phyloP scores from a whole-genome alignment of 2,888 invertebrate species.

The Taenaris catops region DNA sequence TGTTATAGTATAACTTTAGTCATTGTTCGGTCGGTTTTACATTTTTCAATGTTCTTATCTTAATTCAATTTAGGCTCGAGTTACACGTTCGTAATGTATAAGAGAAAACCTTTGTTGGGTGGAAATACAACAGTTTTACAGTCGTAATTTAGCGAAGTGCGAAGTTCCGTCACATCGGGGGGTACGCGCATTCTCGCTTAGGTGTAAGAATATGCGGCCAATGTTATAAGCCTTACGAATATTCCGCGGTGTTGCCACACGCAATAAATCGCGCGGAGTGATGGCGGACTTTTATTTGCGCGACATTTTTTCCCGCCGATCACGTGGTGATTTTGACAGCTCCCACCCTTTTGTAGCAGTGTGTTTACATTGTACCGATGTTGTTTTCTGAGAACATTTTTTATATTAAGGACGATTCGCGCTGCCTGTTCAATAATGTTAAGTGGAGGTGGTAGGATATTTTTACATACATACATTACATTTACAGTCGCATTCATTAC shows the following conservation, averaged over 20 bases:
- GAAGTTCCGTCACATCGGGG: slow-evolving; percentile 75
- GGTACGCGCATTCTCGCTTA: slow-evolving; percentile 62
- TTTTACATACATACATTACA: too few species aligned
- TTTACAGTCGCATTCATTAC: too few species aligned
- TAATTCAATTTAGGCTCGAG: slow-evolving; percentile 21
- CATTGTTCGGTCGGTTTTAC: slow-evolving; percentile 10
- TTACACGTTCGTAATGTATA: slow-evolving; percentile 17
- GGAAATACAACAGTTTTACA: slow-evolving; percentile 44
- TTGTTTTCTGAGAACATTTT: too few species aligned
- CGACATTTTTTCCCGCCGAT: slow-evolving; percentile 79
- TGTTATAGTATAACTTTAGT: slow-evolving; percentile 14
- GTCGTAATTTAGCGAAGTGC: slow-evolving; percentile 75
- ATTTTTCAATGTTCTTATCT: slow-evolving; percentile 21
- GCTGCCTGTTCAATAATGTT: too few species aligned
- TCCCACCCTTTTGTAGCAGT: slow-evolving; percentile 32
- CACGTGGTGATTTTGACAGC: slow-evolving; percentile 78
- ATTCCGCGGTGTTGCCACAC: slow-evolving; percentile 59
- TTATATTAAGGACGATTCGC: too few species aligned
- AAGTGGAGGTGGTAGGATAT: too few species aligned
- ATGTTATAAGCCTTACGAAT: slow-evolving; percentile 57
- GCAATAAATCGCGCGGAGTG: slow-evolving; percentile 72
- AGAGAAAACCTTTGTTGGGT: slow-evolving; percentile 16
- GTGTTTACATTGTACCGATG: slow-evolving; percentile 26
- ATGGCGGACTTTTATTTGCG: slow-evolving; percentile 67
- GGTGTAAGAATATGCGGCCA: slow-evolving; percentile 60